Conservation (phyloP, 2,113 vertebrate species). For the Semicossyphus pulcher region DNA sequence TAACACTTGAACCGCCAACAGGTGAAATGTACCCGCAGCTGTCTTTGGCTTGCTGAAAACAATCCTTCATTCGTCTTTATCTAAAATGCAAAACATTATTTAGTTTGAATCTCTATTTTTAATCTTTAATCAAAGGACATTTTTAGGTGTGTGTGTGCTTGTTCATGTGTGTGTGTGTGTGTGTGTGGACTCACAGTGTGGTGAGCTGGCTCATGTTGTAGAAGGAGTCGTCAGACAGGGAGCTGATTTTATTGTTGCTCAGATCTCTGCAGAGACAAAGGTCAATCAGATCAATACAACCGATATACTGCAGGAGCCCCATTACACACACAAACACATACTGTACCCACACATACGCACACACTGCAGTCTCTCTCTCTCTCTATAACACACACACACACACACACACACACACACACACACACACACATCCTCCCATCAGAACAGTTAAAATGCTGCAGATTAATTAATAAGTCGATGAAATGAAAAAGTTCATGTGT, state of each 20-base stretch:
- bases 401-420: conserved; percentile 8
- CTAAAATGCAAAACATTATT: no score
- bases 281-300: conserved; percentile 12
- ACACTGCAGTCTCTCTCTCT: no score
- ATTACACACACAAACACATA: background rate
- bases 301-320: background rate
- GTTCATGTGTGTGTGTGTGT: conserved; percentile 36
- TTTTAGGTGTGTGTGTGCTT: conserved; percentile 20
- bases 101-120: no score
- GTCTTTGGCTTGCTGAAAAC: no score
- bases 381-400: conserved; percentile 11
- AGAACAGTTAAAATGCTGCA: no score
- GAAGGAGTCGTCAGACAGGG: conserved; percentile 93
- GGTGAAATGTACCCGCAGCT: no score
- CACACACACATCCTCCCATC: background rate
- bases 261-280: conserved; percentile 87
- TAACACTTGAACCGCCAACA: no score
- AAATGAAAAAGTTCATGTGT: no score
- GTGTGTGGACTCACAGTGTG: conserved; percentile 89
- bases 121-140: background rate
- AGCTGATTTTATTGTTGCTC: conserved; percentile 98
- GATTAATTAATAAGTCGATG: no score
- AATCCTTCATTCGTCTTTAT: no score
- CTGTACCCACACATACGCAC: background rate
- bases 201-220: conserved; percentile 99